These are phyloP conservation scores for Spisula subtruncata DNA, from an alignment of 2,888 invertebrate species.

Conservation along the genomic window DNA sequence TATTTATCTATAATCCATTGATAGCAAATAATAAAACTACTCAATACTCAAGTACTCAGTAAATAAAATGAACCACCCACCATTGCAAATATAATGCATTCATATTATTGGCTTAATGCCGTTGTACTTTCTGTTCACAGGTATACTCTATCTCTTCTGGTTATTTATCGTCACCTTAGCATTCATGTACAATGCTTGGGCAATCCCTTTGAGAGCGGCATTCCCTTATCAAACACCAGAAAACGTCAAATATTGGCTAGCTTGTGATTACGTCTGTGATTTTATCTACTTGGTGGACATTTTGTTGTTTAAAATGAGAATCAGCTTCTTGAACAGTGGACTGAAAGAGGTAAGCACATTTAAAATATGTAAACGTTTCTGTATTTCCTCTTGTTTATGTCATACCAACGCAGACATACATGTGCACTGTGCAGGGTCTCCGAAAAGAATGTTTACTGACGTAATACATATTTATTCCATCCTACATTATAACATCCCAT, in stretches of 20 bases:
- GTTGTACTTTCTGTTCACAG: constrained; percentile 72
- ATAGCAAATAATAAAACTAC: no score
- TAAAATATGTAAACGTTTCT: background rate
- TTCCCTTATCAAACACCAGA: constrained; percentile 85
- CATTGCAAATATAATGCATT: no score
- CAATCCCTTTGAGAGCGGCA: constrained; percentile 85
- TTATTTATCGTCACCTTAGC: constrained; percentile 86
- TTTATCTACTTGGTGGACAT: constrained; percentile 87
- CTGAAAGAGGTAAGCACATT: constrained; percentile 83
- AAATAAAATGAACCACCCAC: no score
- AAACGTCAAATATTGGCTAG: constrained; percentile 85
- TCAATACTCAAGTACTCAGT: no score
- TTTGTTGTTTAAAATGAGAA: constrained; percentile 85
- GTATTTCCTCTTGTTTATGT: no score
- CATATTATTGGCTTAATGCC: no score
- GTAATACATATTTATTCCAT: no score
- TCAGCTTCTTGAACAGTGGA: constrained; percentile 86
- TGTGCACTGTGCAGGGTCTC: no score
- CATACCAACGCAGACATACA: no score
- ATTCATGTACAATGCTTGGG: constrained; percentile 87
- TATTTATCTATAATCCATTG: no score
- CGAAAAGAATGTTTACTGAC: no score
- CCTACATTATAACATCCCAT: no score
- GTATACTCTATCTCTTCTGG: constrained; percentile 86
- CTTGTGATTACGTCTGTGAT: constrained; percentile 86